Base-by-base conservation (phyloP, 2,113 vertebrate species). In the Parus major region DNA sequence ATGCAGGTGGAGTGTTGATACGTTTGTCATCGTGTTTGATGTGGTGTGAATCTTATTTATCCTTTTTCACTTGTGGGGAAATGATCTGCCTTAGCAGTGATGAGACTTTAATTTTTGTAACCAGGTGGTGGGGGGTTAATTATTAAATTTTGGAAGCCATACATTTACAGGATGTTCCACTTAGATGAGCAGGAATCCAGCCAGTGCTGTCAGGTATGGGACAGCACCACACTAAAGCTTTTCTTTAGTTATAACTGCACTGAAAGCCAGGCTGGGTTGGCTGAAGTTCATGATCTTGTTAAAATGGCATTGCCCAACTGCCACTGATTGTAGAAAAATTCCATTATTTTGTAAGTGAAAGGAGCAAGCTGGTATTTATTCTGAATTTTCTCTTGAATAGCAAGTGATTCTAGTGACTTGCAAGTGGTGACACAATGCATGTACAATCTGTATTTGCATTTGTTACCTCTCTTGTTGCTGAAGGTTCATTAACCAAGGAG, bases 21-120 rank as follows among this genome's bases (percentile, higher is more conserved):
- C 0, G 0, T 50, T 28, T 6, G 5, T 29, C 31, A 11, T n/a
- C 1, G 0, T 61, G n/a, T 28, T 65, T 3, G 49, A 35, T 28
- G 47, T 44, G 42, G 16, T n/a, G 63, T 41, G 70, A 72, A 36
- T 76, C 50, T 89, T 19, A 44, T 9, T 70, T 66, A 28, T 29
- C 29, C 49, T 52, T 82, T 65, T 50, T 27, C 42, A 12, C 2
- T 47, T 55, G 29, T 50, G 27, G 59, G 69, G 29, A 87, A 68
- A 35, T 7, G 21, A 44, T 78, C 53, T 85, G 27, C 46, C 41
- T 60, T 57, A 61, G 42, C 22, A 49, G 10, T 16, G 50, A 55
- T 2, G 31, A 64, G 83, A 25, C 49, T 41, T 64, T 66, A 1
- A 14, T 75, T 70, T 47, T 47, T 90, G 5, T 31, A 49, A 17